Evolutionary conservation across 2,113 vertebrate species (phyloP), one percentile per base, ranked within the genome.

Genomic region (Mixornis gularis): DNA sequence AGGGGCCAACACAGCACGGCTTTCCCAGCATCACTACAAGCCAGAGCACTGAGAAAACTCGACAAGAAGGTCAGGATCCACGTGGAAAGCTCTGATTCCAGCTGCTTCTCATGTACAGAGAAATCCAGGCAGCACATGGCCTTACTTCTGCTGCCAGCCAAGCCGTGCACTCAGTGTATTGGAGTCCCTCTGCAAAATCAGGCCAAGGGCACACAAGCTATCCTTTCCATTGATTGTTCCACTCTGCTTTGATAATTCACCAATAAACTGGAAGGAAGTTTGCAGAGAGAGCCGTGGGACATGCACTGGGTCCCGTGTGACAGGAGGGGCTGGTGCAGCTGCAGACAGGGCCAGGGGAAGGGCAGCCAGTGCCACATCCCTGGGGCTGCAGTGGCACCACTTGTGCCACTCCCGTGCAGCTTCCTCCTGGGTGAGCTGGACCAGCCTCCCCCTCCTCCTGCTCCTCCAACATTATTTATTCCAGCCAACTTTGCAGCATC

Each of bases 321-420:
- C 2, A 24, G 58, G 26, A 92, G 63, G 38, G 44, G 55, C 51
- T 84, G 64, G 64, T 52, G 41, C 83, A 85, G 38, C 30, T 34
- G 7, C 32, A 41, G 20, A 12, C 17, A 10, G 48, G 36, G 49
- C 48, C 72, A 43, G n/a, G 29, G 49, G 18, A 38, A 25, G 26
- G 58, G 24, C 48, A 73, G 40, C 5, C 51, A 30, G 58, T 27
- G n/a, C 34, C 70, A 65, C 53, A 79, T 25, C 18, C 58, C 11
- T 0, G 0, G 9, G 58, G 32, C 7, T 24, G 7, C 62, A 53
- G 34, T 20, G 40, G 58, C 10, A 59, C 17, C 36, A 7, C 59
- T 40, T 0, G 0, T n/a, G 34, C 25, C 64, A 10, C 36, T 46
- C 16, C 41, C 16, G 1, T 13, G 44, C 27, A 0, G 0, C 27